A percentile compares a stretch with the other conserved stretches of the same genome.
Evolutionary conservation across 2,113 vertebrate genomes (phyloP).

Genomic region (Porphyrio hochstetteri): DNA sequence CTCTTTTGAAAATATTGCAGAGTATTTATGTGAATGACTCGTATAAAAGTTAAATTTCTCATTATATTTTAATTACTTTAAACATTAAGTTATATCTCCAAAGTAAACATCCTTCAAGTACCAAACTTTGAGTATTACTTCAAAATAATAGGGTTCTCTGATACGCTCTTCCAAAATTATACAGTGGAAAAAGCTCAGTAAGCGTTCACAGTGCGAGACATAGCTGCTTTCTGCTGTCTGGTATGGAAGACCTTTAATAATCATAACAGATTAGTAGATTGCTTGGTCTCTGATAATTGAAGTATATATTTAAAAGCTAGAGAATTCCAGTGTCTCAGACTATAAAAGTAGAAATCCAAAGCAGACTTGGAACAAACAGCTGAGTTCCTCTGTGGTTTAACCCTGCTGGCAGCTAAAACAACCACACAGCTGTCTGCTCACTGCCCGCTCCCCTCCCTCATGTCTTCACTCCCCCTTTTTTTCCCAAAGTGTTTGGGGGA

Average conservation of each 20-base stretch:
- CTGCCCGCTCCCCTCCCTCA: too few species aligned
- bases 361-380: background rate
- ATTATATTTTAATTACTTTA: background rate
- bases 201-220: background rate
- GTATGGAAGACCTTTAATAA: background rate
- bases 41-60: background rate
- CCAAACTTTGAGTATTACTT: background rate
- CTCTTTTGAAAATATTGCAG: background rate
- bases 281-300: background rate
- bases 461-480: too few species aligned
- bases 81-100: background rate
- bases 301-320: background rate
- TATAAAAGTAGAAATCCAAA: background rate
- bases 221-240: background rate
- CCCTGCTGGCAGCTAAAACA: too few species aligned
- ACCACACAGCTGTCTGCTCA: too few species aligned
- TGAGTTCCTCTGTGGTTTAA: background rate
- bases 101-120: background rate
- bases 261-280: background rate
- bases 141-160: background rate
- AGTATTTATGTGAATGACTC: background rate
- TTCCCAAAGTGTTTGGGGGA: too few species aligned
- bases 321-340: background rate
- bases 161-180: background rate
- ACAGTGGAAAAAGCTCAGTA: background rate